These are phyloP conservation scores for Megaceryle maxima DNA, from an alignment of 2,113 vertebrate genomes.

Conservation along the genomic window DNA sequence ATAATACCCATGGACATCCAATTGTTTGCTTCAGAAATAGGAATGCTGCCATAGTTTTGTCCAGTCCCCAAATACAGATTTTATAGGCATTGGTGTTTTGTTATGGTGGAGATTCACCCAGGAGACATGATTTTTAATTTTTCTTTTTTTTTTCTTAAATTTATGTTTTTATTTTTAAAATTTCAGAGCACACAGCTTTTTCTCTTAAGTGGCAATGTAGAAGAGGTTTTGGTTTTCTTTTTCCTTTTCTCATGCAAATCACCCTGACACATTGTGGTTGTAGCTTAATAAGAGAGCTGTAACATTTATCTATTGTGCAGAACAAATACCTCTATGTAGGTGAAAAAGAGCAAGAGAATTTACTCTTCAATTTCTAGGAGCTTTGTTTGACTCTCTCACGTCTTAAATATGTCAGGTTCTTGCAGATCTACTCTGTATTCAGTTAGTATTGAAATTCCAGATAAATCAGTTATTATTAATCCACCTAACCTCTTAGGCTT, in stretches of 20 bases:
- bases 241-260: not conserved
- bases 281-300: not conserved
- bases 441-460: not conserved
- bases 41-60: not conserved
- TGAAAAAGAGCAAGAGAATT: not conserved
- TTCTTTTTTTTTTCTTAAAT: not conserved
- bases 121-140: not conserved
- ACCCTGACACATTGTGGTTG: not conserved
- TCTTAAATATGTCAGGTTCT: not conserved
- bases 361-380: not conserved
- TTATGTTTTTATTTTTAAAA: not conserved
- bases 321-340: not conserved
- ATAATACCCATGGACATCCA: not conserved
- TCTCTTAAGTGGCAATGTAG: not conserved
- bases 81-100: not conserved
- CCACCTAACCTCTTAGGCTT: not conserved
- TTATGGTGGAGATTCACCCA: not conserved
- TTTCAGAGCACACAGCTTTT: not conserved
- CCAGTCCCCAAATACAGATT: not conserved
- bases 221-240: not conserved
- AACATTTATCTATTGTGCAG: not conserved
- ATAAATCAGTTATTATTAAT: not conserved
- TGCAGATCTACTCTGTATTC: not conserved
- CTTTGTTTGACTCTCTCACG: not conserved
- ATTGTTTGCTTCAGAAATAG: not conserved